phyloP scores from a whole-genome alignment of 2,888 invertebrate species.

The Parnassius mnemosyne region DNA sequence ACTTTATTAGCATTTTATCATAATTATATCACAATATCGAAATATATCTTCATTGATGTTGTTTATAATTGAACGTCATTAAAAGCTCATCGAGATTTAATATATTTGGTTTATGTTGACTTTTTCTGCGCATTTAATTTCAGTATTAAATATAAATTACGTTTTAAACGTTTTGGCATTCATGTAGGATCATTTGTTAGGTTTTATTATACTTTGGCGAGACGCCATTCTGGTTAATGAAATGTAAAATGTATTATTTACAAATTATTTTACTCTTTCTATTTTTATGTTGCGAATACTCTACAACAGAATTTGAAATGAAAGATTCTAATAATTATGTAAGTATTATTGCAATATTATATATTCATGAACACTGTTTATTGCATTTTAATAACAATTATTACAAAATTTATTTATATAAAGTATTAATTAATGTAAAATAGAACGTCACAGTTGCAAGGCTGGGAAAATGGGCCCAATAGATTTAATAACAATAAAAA shows the following conservation, averaged over 20 bases:
- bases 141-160: conserved; percentile 24
- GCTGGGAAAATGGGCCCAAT: too few species aligned
- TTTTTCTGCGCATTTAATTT: conserved; percentile 19
- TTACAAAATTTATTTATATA: too few species aligned
- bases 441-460: too few species aligned
- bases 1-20: too few species aligned
- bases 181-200: conserved; percentile 5
- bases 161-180: conserved; percentile 20
- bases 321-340: conserved; percentile 20
- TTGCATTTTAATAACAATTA: too few species aligned
- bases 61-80: conserved; percentile 3
- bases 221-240: conserved; percentile 10
- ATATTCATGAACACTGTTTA: too few species aligned
- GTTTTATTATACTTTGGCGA: conserved; percentile 22
- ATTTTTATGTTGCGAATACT: conserved; percentile 1
- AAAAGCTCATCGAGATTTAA: conserved; percentile 11
- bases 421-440: too few species aligned
- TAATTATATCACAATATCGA: too few species aligned
- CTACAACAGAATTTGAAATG: background rate
- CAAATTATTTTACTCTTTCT: conserved; percentile 9
- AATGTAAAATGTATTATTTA: conserved; percentile 18
- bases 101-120: too few species aligned
- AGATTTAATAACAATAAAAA: too few species aligned
- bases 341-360: background rate
- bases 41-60: too few species aligned